phyloP scores from a whole-genome alignment of 2,113 vertebrate genomes.

The Rissa tridactyla region DNA sequence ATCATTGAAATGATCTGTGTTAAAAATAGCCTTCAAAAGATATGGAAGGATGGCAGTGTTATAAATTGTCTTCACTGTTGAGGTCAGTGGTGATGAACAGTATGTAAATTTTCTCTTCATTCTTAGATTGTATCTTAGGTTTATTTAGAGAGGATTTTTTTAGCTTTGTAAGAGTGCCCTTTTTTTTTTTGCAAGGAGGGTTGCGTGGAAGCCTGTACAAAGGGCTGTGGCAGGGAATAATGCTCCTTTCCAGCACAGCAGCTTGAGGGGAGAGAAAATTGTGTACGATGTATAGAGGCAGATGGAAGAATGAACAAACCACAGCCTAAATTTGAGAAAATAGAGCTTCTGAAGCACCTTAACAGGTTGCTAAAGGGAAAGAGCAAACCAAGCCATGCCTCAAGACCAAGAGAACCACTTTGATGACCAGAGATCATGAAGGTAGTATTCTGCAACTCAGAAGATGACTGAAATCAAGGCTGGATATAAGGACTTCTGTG shows the following conservation, averaged over 20 bases:
- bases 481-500: background rate
- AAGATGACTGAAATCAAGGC: background rate
- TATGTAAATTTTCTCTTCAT: background rate
- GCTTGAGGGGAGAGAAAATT: background rate
- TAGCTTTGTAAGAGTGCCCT: rapidly evolving
- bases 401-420: background rate
- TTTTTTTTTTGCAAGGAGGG: background rate
- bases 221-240: background rate
- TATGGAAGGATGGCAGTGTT: background rate
- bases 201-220: background rate
- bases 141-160: background rate
- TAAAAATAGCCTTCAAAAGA: background rate
- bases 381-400: background rate
- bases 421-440: background rate
- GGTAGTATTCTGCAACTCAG: background rate
- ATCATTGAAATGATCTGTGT: background rate
- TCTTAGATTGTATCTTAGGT: background rate
- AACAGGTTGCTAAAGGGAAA: background rate
- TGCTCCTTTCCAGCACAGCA: background rate
- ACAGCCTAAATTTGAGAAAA: background rate
- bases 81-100: background rate
- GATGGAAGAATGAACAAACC: background rate
- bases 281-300: background rate
- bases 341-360: background rate
- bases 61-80: background rate